Conservation (phyloP, 1,140 invertebrate species). For the Proctacanthus coquilletti region DNA sequence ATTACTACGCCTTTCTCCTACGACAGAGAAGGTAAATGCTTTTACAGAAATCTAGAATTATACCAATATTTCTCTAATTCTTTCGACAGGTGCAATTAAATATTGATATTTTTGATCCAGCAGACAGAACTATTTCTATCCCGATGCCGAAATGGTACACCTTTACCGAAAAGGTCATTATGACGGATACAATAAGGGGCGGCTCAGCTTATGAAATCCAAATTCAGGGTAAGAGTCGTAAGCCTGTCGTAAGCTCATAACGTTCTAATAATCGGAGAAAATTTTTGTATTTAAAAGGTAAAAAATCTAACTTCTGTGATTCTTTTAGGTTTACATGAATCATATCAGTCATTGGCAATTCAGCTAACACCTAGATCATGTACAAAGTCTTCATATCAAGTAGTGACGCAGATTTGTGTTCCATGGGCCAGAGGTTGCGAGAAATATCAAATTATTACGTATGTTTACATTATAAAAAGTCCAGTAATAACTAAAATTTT, state of each 20-base stretch:
- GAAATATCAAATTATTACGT: conserved; percentile 42
- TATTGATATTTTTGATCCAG: conserved; percentile 44
- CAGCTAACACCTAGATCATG: conserved; percentile 36
- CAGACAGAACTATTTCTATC: conserved; percentile 36
- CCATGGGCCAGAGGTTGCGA: conserved; percentile 45
- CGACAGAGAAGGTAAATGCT: conserved; percentile 36
- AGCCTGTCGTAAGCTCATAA: too few species aligned
- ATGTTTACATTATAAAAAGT: conserved; percentile 21
- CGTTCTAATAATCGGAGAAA: conserved; percentile 8
- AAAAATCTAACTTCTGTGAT: conserved; percentile 3
- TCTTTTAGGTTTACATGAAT: conserved; percentile 30
- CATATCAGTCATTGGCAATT: conserved; percentile 43
- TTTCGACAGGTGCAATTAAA: conserved; percentile 40
- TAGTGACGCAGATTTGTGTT: conserved; percentile 41
- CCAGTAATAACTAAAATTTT: too few species aligned
- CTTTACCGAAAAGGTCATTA: conserved; percentile 16
- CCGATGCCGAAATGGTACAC: conserved; percentile 33
- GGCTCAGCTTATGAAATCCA: conserved; percentile 37
- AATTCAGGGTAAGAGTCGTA: conserved; percentile 29
- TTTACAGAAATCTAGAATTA: conserved; percentile 3
- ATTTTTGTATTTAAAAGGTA: conserved; percentile 9
- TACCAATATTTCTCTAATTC: conserved; percentile 6
- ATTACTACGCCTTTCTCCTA: conserved; percentile 46
- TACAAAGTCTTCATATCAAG: conserved; percentile 32
- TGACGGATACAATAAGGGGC: conserved; percentile 36